Base-by-base conservation (phyloP, 2,888 invertebrate genomes). In the Orthonevra nobilis region DNA sequence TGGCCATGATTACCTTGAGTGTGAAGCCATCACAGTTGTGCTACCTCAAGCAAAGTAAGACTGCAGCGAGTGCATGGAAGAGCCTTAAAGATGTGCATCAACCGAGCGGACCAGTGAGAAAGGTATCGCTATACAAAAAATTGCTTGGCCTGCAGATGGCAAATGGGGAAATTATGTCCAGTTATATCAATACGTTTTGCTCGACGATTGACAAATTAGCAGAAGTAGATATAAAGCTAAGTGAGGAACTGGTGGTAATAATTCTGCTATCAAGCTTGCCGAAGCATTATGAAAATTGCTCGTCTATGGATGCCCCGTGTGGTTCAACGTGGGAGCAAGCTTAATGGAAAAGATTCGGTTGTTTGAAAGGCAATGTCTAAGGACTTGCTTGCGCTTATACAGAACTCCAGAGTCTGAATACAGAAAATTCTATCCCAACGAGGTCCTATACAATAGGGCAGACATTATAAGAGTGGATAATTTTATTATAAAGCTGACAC, bases 111-210 rank as follows among this genome's bases (percentile, higher is more conserved):
- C 74, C 69, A 17, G 69, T 66, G 28, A 46, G 69, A 54, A 74
- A 74, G 19, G 64, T 81, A 17, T 74, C 63, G 32, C 81, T 74
- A 6, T 70, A 81, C 38, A 74, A 74, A 23, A 70, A 74, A 46
- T 30, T 69, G 58, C 74, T 74, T 15, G 42, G 73, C 36, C 30
- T 74, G 42, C 48, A 42, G 28, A 68, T 79, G 68, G 40, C 34
- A 38, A 63, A 63, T 6, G 52, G 64, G 3, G 58, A 74, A 9
- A 28, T n/a, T 20, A 58, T 72, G 64, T 34, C 32, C 20, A 58
- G 32, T 17, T 66, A 72, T 23, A 54, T 77, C 0, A 77, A 70
- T 50, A 42, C 23, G 12, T n/a, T 79, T 70, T 52, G 42, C 7
- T 61, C 70, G 9, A 79, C 63, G 40, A 34, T 70, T 54, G 63